Percentiles rank a stretch among this genome's conserved stretches.
These are phyloP conservation scores for Pelosia muscerda DNA, from an alignment of 2,888 invertebrate species.

Conservation along the genomic window DNA sequence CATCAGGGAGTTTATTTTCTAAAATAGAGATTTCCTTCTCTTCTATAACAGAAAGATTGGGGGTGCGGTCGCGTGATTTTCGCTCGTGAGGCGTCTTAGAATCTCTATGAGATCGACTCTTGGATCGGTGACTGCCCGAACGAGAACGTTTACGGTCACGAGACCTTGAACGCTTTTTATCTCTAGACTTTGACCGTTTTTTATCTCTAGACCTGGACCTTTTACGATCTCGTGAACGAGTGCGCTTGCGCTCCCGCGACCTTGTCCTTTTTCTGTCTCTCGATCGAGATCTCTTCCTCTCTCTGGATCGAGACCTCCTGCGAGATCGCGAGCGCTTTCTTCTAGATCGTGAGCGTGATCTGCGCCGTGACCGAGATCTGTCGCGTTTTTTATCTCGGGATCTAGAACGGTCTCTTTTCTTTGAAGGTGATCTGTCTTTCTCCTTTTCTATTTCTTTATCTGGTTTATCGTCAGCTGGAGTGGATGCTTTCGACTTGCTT, in stretches of 20 bases:
- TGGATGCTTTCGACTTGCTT: slow-evolving; percentile 69
- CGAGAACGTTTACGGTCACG: slow-evolving; percentile 80
- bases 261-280: slow-evolving; percentile 87
- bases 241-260: slow-evolving; percentile 87
- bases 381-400: slow-evolving; percentile 81
- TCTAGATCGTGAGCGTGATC: slow-evolving; percentile 86
- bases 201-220: slow-evolving; percentile 80
- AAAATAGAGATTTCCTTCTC: slow-evolving; percentile 63
- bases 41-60: slow-evolving; percentile 66
- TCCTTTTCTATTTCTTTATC: slow-evolving; percentile 50
- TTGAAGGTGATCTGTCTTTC: slow-evolving; percentile 65
- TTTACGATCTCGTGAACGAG: slow-evolving; percentile 83
- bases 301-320: slow-evolving; percentile 72
- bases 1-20: slow-evolving; percentile 66
- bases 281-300: slow-evolving; percentile 79
- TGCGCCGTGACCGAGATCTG: slow-evolving; percentile 87
- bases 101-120: slow-evolving; percentile 77
- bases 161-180: slow-evolving; percentile 78
- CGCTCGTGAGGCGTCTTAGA: slow-evolving; percentile 77
- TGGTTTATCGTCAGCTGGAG: slow-evolving; percentile 68
- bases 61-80: slow-evolving; percentile 76
- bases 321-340: slow-evolving; percentile 83
- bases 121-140: slow-evolving; percentile 75
- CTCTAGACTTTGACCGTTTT: slow-evolving; percentile 81
- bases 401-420: slow-evolving; percentile 80